A percentile compares a stretch with the other conserved stretches of the same genome.
Conservation (phyloP, 2,113 vertebrate species). For the Atrichornis clamosus region DNA sequence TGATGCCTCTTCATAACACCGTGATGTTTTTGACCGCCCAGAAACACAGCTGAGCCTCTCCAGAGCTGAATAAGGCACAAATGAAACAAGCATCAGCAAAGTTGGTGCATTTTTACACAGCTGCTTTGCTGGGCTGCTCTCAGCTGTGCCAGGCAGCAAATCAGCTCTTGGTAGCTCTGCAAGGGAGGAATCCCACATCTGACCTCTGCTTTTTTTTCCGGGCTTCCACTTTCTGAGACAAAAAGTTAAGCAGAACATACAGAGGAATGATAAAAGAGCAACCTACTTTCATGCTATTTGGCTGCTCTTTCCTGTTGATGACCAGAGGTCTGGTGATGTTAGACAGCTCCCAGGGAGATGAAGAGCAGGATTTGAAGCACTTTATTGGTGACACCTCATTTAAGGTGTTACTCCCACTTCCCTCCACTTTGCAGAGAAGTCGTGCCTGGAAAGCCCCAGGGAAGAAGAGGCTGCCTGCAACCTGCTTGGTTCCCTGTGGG, state of each 20-base stretch:
- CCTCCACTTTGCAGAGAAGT: background rate
- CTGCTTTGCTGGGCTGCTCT: background rate
- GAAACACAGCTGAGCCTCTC: background rate
- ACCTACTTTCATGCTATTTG: background rate
- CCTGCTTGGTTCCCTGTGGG: background rate
- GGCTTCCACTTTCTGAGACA: background rate
- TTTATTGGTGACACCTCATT: background rate
- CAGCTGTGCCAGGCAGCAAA: background rate
- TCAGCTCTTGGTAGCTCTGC: background rate
- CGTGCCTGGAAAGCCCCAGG: background rate
- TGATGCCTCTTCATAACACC: background rate
- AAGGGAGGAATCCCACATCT: background rate
- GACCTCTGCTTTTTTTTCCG: background rate
- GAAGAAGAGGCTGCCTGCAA: background rate
- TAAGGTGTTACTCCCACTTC: constrained; percentile 12
- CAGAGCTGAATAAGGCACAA: background rate
- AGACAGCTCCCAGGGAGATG: background rate
- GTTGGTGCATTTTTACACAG: background rate
- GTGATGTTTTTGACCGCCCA: background rate
- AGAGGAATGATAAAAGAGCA: background rate
- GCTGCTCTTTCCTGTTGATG: background rate
- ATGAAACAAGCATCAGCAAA: background rate
- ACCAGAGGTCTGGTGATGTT: background rate
- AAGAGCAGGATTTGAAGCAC: background rate
- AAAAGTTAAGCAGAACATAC: background rate